Base-by-base conservation (phyloP, 1,140 invertebrate genomes). In the Semibalanus balanoides region DNA sequence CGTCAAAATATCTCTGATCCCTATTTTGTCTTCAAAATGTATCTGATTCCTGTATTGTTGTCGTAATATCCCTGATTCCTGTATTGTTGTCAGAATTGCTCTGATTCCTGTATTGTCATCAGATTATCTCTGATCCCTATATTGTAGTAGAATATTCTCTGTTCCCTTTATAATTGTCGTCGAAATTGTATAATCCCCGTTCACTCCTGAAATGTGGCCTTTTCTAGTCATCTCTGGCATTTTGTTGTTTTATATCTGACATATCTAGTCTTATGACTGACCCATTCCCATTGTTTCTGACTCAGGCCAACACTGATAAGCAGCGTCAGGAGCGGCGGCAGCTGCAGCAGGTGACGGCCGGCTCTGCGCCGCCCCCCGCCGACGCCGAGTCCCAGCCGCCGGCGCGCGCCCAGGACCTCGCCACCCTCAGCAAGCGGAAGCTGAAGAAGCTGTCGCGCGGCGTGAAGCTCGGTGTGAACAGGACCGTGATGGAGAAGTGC, bases 131-230 rank as follows among this genome's bases (percentile, higher is more conserved):
- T n/a, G n/a, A 40, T 76, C 31, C n/a, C 71, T 69, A 76, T 73
- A 35, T 74, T 76, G 74, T 27, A 73, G 71, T 74, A 74, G 29
- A 75, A 69, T 76, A 64, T 72, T 69, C 77, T 43, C 30, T 74
- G 35, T 28, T 3, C 75, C 22, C 75, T 30, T 69, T 40, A 22
- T 71, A 27, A 72, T 40, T 3, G 30, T 40, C 35, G 25, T 31
- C 25, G 27, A 74, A 71, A 71, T 78, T 70, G 30, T 30, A 51
- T 69, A 25, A 31, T 28, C 73, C 64, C 0, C 76, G n/a, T 74
- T 78, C 25, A 22, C n/a, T 40, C 30, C 5, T 17, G 35, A 5
- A 17, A 40, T 17, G 5, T 40, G 35, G 5, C 5, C 35, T 17
- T 7, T 5, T 40, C 5, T 17, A 17, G 35, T 17, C 35, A 17